These are phyloP conservation scores for Thera britannica DNA, from an alignment of 2,888 invertebrate species.

Conservation along the genomic window DNA sequence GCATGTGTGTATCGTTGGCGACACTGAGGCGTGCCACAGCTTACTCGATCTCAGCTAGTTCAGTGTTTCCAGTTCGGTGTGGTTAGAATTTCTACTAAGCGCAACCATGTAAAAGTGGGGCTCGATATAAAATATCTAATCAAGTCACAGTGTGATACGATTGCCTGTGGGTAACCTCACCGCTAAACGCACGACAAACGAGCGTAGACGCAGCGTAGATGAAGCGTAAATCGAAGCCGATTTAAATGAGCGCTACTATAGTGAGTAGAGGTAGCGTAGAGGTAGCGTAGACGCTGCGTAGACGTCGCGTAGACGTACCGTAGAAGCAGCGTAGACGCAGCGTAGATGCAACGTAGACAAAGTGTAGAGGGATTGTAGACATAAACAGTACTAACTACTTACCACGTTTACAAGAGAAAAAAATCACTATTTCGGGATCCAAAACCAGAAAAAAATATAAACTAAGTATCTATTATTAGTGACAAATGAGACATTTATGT, in stretches of 20 bases:
- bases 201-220: background rate
- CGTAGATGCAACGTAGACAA: background rate
- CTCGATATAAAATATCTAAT: too few species aligned
- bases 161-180: too few species aligned
- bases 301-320: background rate
- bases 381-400: background rate
- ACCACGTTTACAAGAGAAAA: too few species aligned
- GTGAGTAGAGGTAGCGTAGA: background rate
- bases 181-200: too few species aligned
- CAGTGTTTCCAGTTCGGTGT: background rate
- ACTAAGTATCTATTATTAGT: background rate
- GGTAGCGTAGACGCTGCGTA: background rate
- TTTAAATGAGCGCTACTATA: too few species aligned
- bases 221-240: background rate
- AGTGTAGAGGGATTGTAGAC: background rate
- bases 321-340: background rate
- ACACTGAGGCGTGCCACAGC: constrained; percentile 27
- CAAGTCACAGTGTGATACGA: too few species aligned
- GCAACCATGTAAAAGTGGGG: too few species aligned
- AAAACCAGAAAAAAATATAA: too few species aligned
- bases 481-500: too few species aligned
- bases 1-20: constrained; percentile 58
- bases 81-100: too few species aligned
- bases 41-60: constrained; percentile 10
- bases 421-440: too few species aligned